A percentile compares a stretch with the other conserved stretches of the same genome.
phyloP scores from a whole-genome alignment of 1,140 invertebrate species.

The Rhizoglyphus robini region DNA sequence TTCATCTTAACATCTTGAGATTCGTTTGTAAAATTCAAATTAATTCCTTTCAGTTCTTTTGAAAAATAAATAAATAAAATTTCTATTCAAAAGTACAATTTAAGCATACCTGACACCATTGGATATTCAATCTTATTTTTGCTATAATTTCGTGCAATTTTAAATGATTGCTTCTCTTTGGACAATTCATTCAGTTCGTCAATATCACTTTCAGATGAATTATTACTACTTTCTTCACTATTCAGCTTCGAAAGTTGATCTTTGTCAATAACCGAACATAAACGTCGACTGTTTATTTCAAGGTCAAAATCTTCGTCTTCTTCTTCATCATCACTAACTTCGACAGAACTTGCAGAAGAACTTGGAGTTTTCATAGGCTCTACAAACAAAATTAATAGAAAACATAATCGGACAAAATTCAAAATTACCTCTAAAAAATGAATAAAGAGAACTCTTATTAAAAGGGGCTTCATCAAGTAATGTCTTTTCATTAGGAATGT shows the following conservation, averaged over 20 bases:
- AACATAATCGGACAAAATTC: not conserved
- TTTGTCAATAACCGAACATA: not conserved
- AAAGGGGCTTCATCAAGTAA: not conserved
- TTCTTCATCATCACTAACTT: conserved; percentile 21
- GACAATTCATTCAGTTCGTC: conserved; percentile 1
- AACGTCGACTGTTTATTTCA: not conserved
- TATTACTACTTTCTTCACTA: conserved; percentile 10
- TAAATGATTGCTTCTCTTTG: not conserved
- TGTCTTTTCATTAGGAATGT: not conserved
- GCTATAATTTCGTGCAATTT: not conserved
- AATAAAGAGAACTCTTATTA: not conserved
- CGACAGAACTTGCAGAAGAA: conserved; percentile 5
- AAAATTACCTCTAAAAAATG: not conserved
- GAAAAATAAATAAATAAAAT: not conserved
- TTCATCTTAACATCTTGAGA: not conserved
- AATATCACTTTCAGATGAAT: conserved; percentile 16
- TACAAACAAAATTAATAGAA: not conserved
- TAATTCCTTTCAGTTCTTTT: not conserved
- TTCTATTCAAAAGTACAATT: not conserved
- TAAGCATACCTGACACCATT: not conserved
- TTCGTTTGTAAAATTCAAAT: not conserved
- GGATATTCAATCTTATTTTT: not conserved
- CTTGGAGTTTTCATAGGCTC: not conserved
- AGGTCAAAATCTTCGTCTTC: conserved; percentile 17
- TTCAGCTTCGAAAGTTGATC: not conserved